phyloP scores from a whole-genome alignment of 2,797 vertebrate species.

The Mormyrus hasselquistii region DNA sequence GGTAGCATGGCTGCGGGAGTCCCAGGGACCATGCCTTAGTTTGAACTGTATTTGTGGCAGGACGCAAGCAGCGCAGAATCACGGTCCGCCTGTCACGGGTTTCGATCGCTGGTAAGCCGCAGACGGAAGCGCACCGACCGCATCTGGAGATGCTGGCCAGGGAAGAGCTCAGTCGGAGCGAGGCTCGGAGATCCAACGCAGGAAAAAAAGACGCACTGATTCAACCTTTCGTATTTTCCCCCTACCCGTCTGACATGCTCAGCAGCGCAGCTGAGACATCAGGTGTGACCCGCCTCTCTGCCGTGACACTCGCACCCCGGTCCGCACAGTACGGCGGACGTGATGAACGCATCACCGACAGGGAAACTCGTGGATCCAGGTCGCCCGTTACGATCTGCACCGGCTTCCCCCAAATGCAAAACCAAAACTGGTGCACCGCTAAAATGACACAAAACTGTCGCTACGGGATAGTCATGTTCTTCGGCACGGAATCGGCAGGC shows the following conservation, averaged over 20 bases:
- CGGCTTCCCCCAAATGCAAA: background rate
- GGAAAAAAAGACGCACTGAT: background rate
- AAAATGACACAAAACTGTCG: background rate
- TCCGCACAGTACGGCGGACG: background rate
- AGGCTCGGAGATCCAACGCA: background rate
- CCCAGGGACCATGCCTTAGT: conserved; percentile 63
- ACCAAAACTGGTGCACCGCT: background rate
- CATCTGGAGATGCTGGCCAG: background rate
- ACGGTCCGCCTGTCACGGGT: background rate
- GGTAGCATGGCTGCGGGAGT: conserved; percentile 81
- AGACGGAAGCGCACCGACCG: background rate
- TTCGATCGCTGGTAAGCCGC: background rate
- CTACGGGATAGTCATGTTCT: background rate
- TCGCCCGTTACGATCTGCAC: background rate
- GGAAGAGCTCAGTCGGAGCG: background rate
- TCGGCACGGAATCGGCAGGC: background rate
- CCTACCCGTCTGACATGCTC: background rate
- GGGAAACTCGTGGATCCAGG: background rate
- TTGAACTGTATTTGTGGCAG: conserved; percentile 4
- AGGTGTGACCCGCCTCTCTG: background rate
- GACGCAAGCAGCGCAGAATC: background rate
- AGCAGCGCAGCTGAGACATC: background rate
- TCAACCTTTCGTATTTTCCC: background rate
- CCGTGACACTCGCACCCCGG: background rate
- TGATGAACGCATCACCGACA: background rate